Conservation (phyloP, 2,888 invertebrate genomes). For the Agyllia agylla region DNA sequence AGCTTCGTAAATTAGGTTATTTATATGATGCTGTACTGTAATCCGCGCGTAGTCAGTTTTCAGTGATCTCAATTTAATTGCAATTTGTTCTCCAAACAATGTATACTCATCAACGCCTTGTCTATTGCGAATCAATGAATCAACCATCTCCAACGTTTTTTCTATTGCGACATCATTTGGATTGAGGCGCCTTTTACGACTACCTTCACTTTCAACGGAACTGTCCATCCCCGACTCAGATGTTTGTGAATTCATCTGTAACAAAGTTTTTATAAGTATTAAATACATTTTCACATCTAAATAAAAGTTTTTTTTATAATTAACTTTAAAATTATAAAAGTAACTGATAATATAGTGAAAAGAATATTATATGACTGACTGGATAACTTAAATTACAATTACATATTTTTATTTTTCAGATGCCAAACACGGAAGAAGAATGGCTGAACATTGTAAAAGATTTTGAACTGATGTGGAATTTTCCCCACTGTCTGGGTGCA, state of each 20-base stretch:
- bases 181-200: not conserved
- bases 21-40: not conserved
- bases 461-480: constrained; percentile 49
- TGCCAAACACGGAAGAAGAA: constrained; percentile 31
- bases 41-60: not conserved
- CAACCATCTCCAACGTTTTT: constrained; percentile 1
- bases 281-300: not conserved
- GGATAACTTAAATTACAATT: not conserved
- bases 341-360: not conserved
- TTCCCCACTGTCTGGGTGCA: constrained; percentile 70
- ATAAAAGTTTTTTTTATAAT: not conserved
- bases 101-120: not conserved
- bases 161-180: not conserved
- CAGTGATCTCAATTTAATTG: not conserved
- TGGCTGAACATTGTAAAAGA: constrained; percentile 45
- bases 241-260: not conserved
- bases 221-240: constrained; percentile 3
- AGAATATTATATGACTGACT: not conserved
- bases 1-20: not conserved
- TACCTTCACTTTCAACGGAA: not conserved
- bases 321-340: not conserved
- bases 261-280: not conserved
- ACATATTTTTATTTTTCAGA: not conserved
- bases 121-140: not conserved
- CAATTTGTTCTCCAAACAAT: not conserved